Conservation (phyloP, 2,113 vertebrate genomes). For the Mesitornis unicolor region DNA sequence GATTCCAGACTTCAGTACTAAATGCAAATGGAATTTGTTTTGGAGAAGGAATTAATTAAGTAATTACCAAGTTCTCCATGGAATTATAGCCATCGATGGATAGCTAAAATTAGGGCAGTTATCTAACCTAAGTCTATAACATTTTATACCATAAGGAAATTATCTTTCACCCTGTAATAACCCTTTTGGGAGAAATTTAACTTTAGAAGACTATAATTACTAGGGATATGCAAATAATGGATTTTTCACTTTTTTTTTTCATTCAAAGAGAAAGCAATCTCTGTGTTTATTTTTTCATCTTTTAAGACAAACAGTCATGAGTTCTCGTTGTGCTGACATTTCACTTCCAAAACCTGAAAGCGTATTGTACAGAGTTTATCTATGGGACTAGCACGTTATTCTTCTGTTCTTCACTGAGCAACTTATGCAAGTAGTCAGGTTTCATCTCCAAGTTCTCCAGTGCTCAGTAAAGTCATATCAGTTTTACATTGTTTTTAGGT, state of each 20-base stretch:
- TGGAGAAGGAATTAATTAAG: constrained; percentile 7
- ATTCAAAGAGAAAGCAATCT: neutral
- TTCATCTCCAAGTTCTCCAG: neutral
- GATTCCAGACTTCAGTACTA: neutral
- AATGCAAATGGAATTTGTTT: constrained; percentile 2
- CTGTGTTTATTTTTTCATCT: neutral
- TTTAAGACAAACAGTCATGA: neutral
- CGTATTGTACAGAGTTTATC: neutral
- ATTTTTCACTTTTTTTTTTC: neutral
- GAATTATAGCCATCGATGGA: constrained; percentile 1
- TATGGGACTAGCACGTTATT: neutral
- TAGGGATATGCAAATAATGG: neutral
- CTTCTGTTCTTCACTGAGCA: neutral
- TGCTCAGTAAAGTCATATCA: neutral
- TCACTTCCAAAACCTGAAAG: neutral
- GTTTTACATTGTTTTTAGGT: neutral
- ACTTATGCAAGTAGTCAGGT: neutral
- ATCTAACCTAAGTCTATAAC: neutral
- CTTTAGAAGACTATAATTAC: neutral
- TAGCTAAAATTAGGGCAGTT: constrained; percentile 13
- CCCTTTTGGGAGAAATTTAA: neutral
- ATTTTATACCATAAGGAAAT: constrained; percentile 12
- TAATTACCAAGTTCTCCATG: neutral
- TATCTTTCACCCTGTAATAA: neutral
- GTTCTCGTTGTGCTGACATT: neutral